These are phyloP conservation scores for Baryphthengus martii DNA, from an alignment of 2,113 vertebrate genomes.

Conservation along the genomic window DNA sequence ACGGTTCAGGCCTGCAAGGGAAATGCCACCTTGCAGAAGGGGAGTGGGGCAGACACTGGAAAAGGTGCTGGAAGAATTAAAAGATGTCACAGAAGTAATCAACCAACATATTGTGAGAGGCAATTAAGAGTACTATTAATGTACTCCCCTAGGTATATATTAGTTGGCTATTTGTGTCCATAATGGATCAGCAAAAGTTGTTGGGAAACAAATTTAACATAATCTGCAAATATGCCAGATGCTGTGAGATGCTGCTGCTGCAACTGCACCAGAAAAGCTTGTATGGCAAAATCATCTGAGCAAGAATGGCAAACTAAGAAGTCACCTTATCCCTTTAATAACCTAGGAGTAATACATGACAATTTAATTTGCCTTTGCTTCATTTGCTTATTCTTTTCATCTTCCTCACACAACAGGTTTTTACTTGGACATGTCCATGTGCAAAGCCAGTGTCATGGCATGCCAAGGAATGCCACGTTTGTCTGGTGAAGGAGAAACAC, in stretches of 20 bases:
- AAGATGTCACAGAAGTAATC: neutral
- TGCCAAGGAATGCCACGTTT: neutral
- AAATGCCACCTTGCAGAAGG: neutral
- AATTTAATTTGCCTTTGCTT: neutral
- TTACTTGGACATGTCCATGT: rapidly evolving
- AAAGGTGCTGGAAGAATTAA: neutral
- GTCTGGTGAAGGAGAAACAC: neutral
- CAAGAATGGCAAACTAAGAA: neutral
- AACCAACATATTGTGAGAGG: neutral
- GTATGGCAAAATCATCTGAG: neutral
- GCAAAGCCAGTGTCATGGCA: rapidly evolving
- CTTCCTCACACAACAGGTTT: neutral
- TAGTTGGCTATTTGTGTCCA: neutral
- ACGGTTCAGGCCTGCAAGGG: neutral
- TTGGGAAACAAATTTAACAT: neutral
- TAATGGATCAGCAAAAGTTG: neutral
- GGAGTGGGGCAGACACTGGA: neutral
- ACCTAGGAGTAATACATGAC: neutral
- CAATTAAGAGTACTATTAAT: neutral
- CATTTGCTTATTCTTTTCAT: neutral
- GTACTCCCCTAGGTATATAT: neutral
- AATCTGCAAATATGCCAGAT: neutral
- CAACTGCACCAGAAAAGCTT: neutral
- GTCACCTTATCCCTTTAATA: neutral
- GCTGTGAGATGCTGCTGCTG: neutral